Evolutionary conservation across 1,140 invertebrate species (phyloP).

Genomic region (Papilio polytes): DNA sequence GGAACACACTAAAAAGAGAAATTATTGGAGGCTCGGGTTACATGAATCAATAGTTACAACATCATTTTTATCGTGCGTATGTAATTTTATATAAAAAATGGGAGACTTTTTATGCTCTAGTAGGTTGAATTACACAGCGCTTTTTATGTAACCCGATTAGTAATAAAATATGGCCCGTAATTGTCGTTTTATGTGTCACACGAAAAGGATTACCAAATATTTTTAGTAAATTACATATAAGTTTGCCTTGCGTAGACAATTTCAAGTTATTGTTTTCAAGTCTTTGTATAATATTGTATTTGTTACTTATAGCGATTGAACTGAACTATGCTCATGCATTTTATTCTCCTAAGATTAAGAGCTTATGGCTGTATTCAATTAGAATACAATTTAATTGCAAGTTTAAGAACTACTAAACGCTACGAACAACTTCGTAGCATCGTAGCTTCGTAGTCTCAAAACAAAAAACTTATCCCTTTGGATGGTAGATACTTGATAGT

Average conservation of each 20-base stretch:
- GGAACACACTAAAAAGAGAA: slow-evolving; percentile 58
- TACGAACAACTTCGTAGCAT: not conserved
- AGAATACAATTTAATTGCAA: not conserved
- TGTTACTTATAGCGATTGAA: not conserved
- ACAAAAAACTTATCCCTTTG: not conserved
- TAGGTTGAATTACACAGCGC: not conserved
- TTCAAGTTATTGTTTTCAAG: not conserved
- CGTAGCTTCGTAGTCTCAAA: not conserved
- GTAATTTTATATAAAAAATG: slow-evolving; percentile 17
- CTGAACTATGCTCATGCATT: not conserved
- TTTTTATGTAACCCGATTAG: slow-evolving; percentile 23
- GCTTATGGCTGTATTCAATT: not conserved
- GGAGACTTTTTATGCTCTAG: not conserved
- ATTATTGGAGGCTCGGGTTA: slow-evolving; percentile 52
- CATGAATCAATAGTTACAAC: slow-evolving; percentile 36
- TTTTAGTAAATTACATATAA: not conserved
- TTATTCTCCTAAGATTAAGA: not conserved
- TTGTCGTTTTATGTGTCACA: not conserved
- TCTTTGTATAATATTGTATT: not conserved
- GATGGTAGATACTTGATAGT: not conserved
- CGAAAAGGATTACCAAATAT: not conserved
- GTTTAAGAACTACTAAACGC: not conserved
- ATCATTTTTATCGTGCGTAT: slow-evolving; percentile 25
- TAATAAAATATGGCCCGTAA: slow-evolving; percentile 23
- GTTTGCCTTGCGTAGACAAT: not conserved